Conservation (phyloP, 2,113 vertebrate species). For the Corythaixoides concolor region DNA sequence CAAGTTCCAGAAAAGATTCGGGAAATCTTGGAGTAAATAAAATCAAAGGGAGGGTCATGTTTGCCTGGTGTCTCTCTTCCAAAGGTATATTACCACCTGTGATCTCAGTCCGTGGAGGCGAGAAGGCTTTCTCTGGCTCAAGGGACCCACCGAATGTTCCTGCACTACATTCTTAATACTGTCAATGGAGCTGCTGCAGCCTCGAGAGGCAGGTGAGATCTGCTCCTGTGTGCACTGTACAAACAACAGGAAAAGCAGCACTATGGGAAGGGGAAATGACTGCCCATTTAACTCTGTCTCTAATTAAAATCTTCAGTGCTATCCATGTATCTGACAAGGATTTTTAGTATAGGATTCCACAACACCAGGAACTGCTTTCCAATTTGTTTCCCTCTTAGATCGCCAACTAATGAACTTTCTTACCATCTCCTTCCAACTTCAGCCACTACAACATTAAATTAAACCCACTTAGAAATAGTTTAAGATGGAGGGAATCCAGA, state of each 20-base stretch:
- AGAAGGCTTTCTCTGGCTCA: constrained; percentile 3
- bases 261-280: neutral
- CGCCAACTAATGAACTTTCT: neutral
- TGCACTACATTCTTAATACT: neutral
- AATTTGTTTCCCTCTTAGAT: neutral
- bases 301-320: constrained; percentile 34
- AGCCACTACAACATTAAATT: constrained; percentile 12
- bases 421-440: neutral
- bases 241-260: neutral
- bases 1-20: neutral
- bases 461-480: neutral
- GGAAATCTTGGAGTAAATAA: neutral
- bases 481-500: neutral
- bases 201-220: neutral
- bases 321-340: neutral
- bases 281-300: neutral
- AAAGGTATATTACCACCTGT: neutral
- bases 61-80: neutral
- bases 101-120: neutral
- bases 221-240: neutral
- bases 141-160: neutral
- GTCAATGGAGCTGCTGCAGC: neutral
- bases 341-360: neutral
- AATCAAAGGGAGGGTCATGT: neutral
- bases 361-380: neutral